Evolutionary conservation across 2,113 vertebrate genomes (phyloP).

Genomic region (Seriola rivoliana): DNA sequence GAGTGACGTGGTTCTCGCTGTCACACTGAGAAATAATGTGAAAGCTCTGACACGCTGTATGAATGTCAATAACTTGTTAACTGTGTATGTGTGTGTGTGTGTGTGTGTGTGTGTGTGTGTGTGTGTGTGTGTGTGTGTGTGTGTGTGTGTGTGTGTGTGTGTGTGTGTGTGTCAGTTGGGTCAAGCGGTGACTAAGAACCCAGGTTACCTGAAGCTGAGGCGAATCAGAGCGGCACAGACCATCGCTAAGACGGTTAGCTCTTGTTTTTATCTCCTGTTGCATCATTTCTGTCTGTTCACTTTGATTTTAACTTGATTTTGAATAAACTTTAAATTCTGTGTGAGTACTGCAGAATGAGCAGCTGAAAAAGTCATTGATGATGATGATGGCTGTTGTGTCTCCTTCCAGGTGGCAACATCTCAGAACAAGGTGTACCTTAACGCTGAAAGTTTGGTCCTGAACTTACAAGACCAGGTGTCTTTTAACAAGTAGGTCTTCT

Average conservation of each 20-base stretch:
- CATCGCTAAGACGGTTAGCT: conserved; percentile 93
- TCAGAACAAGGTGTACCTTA: conserved; percentile 94
- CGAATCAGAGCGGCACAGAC: conserved; percentile 94
- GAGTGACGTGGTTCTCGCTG: neutral
- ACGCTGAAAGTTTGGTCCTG: conserved; percentile 92
- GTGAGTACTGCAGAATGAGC: neutral
- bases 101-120: conserved; percentile 27
- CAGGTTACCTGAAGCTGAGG: conserved; percentile 94
- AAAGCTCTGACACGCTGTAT: neutral
- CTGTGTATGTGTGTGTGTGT: conserved; percentile 25
- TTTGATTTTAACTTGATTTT: neutral
- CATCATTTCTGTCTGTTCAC: neutral
- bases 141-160: conserved; percentile 19
- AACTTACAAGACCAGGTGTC: conserved; percentile 91
- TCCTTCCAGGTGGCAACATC: conserved; percentile 88
- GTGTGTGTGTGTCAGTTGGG: conserved; percentile 83
- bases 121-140: conserved; percentile 29
- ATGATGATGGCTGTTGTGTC: neutral
- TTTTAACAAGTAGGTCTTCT: conserved; percentile 88
- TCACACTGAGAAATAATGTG: neutral
- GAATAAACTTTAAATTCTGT: neutral
- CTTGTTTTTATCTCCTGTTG: neutral
- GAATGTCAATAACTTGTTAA: neutral
- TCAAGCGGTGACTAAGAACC: conserved; percentile 92
- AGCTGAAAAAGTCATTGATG: neutral